Conservation (phyloP, 2,797 vertebrate species). For the Acanthornis magna region DNA sequence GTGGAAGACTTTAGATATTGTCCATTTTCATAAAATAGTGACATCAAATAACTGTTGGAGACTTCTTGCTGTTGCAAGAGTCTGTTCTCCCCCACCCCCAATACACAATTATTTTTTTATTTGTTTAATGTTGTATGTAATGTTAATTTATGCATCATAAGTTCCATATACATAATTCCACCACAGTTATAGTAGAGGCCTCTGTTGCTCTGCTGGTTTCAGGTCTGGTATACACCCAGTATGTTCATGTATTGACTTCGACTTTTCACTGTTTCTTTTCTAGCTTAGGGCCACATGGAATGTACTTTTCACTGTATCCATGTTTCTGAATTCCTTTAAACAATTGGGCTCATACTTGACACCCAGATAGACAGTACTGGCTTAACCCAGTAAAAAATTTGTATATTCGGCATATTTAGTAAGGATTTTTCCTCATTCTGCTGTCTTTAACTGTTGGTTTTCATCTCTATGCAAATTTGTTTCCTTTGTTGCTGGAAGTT, state of each 20-base stretch:
- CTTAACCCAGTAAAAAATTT: neutral
- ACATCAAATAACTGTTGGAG: neutral
- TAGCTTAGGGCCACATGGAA: neutral
- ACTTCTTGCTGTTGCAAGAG: neutral
- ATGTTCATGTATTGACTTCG: neutral
- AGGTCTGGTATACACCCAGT: neutral
- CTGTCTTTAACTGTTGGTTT: neutral
- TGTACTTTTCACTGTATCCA: neutral
- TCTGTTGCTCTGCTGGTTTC: neutral
- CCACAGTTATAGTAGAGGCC: neutral
- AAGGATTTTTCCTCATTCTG: neutral
- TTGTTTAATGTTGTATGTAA: neutral
- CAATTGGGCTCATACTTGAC: rapidly evolving
- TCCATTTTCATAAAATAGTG: neutral
- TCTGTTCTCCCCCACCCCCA: neutral
- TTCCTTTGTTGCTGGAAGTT: neutral
- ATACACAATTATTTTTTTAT: neutral
- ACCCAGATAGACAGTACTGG: neutral
- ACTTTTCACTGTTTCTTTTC: neutral
- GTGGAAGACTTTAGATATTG: neutral
- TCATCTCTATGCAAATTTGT: neutral
- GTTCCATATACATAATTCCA: neutral
- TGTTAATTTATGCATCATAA: neutral
- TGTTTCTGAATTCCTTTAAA: neutral
- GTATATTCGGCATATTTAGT: neutral